These are phyloP conservation scores for Psix sp. DNA, from an alignment of 1,140 invertebrate genomes.

Conservation along the genomic window DNA sequence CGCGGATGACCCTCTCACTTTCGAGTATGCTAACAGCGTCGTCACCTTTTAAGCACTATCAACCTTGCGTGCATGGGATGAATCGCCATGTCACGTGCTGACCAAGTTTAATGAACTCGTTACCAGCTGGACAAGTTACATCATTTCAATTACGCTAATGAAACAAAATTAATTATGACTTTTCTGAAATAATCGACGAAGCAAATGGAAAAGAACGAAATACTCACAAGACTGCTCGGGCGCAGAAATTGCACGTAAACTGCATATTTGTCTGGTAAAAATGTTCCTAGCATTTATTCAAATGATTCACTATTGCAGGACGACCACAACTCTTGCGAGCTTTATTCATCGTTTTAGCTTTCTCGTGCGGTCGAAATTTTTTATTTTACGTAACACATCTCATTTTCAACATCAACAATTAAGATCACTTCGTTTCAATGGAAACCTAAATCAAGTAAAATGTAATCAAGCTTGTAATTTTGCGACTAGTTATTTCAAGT, in stretches of 20 bases:
- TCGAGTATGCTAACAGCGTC: constrained; percentile 68
- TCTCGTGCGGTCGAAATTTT: constrained; percentile 17
- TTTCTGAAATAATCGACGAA: too few relatives aligned
- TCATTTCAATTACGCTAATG: constrained; percentile 28
- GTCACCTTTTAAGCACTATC: constrained; percentile 56
- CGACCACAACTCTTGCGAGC: constrained; percentile 43
- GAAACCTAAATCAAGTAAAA: too few relatives aligned
- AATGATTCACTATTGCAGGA: neutral
- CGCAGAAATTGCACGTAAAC: constrained; percentile 5
- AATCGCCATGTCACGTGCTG: constrained; percentile 46
- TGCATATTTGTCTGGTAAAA: constrained; percentile 1
- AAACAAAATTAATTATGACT: too few relatives aligned
- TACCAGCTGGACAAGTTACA: constrained; percentile 7
- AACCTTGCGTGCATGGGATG: constrained; percentile 45
- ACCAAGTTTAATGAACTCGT: constrained; percentile 49
- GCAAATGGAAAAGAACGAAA: too few relatives aligned
- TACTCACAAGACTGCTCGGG: too few relatives aligned
- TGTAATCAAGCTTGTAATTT: too few relatives aligned
- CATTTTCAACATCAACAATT: neutral
- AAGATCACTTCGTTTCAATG: constrained; percentile 27
- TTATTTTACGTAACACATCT: constrained; percentile 19
- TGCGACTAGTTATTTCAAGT: too few relatives aligned
- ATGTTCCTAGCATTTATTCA: constrained; percentile 4
- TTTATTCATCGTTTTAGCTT: constrained; percentile 17
- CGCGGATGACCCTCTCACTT: constrained; percentile 69